A percentile compares a stretch with the other conserved stretches of the same genome.
phyloP scores from a whole-genome alignment of 2,888 invertebrate genomes.

The Aethes cnicana region DNA sequence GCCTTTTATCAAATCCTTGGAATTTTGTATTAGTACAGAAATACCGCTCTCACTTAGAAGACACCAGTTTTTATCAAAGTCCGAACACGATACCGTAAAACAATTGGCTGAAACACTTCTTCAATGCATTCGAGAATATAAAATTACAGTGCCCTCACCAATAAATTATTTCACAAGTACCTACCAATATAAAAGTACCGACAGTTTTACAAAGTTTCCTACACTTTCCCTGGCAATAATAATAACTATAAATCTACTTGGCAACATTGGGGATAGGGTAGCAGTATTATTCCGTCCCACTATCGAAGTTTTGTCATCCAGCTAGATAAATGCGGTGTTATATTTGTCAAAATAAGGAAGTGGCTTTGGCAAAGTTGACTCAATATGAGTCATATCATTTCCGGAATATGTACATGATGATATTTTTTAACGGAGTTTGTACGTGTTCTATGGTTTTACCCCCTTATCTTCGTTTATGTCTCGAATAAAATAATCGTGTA shows the following conservation, averaged over 20 bases:
- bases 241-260: constrained; percentile 70
- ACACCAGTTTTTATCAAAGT: too few relatives aligned
- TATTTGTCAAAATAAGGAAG: constrained; percentile 30
- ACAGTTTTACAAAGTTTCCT: constrained; percentile 54
- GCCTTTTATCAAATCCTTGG: too few relatives aligned
- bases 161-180: constrained; percentile 72
- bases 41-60: too few relatives aligned
- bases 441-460: too few relatives aligned
- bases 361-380: constrained; percentile 10
- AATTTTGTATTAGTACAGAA: too few relatives aligned
- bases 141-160: constrained; percentile 35
- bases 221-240: constrained; percentile 69
- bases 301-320: constrained; percentile 32
- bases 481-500: too few relatives aligned
- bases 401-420: constrained; percentile 5
- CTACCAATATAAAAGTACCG: constrained; percentile 56
- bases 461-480: too few relatives aligned
- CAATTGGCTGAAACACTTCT: constrained; percentile 35
- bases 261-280: constrained; percentile 38
- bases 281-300: constrained; percentile 40
- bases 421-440: constrained; percentile 4
- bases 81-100: too few relatives aligned
- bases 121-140: constrained; percentile 41
- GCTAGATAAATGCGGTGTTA: constrained; percentile 31
- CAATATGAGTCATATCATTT: constrained; percentile 14